A percentile compares a stretch with the other conserved stretches of the same genome.
phyloP scores from a whole-genome alignment of 2,113 vertebrate species.

The Pelmatolapia mariae region DNA sequence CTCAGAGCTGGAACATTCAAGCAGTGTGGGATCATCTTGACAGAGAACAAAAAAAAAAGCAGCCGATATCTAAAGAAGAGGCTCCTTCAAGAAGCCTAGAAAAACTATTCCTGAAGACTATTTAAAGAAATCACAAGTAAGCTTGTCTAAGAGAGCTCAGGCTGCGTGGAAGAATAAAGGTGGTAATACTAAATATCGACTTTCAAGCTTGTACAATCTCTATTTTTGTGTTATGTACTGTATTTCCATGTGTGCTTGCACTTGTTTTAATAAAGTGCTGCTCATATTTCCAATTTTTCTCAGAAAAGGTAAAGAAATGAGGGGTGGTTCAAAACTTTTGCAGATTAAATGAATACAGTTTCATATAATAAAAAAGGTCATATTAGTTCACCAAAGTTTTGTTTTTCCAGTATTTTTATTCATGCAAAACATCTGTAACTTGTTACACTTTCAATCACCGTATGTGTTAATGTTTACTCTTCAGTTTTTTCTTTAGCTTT shows the following conservation, averaged over 20 bases:
- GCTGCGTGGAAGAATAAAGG: not conserved
- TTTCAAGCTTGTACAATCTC: not conserved
- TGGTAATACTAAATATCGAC: not conserved
- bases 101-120: not conserved
- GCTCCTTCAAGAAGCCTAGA: not conserved
- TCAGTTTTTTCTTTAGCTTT: not conserved
- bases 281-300: not conserved
- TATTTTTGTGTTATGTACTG: not conserved
- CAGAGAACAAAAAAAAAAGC: not conserved
- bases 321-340: not conserved
- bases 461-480: not conserved
- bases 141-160: not conserved
- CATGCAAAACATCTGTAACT: not conserved
- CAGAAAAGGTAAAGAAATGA: not conserved
- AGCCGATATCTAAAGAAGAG: not conserved
- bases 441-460: not conserved
- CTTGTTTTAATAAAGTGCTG: not conserved
- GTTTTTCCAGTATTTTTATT: not conserved
- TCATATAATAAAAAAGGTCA: not conserved
- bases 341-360: not conserved
- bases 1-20: not conserved
- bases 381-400: not conserved
- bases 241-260: not conserved
- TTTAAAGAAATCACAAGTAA: not conserved
- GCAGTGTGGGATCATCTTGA: not conserved